Evolutionary conservation across 1,140 invertebrate genomes (phyloP).

Genomic region (Calosoma granatense): DNA sequence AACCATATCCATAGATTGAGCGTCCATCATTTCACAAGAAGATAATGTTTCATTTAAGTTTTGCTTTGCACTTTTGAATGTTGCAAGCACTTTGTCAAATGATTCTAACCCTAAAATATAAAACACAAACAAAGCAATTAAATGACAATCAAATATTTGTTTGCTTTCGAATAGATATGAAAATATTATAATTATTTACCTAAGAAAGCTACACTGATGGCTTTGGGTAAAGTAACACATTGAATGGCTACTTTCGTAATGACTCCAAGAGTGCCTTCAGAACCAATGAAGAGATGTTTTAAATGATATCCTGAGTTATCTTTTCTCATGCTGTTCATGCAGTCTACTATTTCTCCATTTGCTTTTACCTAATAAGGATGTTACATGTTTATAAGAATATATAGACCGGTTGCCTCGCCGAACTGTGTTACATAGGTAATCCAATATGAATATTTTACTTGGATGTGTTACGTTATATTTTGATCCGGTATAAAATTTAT

Average conservation of each 20-base stretch:
- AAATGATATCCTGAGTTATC: slow-evolving; percentile 97
- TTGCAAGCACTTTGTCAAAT: slow-evolving; percentile 67
- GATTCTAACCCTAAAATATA: slow-evolving; percentile 57
- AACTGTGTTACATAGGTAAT: too few species aligned
- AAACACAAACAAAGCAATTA: too few species aligned
- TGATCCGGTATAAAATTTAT: too few species aligned
- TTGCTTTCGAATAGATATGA: too few species aligned
- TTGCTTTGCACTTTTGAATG: slow-evolving; percentile 59
- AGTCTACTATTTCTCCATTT: slow-evolving; percentile 78
- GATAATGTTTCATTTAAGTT: slow-evolving; percentile 83
- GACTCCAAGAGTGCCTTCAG: slow-evolving; percentile 91
- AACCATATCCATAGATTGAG: slow-evolving; percentile 49
- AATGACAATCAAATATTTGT: too few species aligned
- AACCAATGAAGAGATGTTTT: slow-evolving; percentile 95
- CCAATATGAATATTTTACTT: too few species aligned
- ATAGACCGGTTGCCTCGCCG: too few species aligned
- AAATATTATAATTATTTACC: slow-evolving; percentile 45
- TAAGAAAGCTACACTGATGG: slow-evolving; percentile 76
- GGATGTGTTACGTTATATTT: too few species aligned
- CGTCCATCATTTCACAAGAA: slow-evolving; percentile 89
- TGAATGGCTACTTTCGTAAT: slow-evolving; percentile 88
- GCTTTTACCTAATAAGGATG: slow-evolving; percentile 62
- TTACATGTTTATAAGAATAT: too few species aligned
- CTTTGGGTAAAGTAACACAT: slow-evolving; percentile 71
- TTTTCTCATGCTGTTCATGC: slow-evolving; percentile 79